These are phyloP conservation scores for Himalopsyche tibetana DNA, from an alignment of 2,888 invertebrate species.

Conservation along the genomic window DNA sequence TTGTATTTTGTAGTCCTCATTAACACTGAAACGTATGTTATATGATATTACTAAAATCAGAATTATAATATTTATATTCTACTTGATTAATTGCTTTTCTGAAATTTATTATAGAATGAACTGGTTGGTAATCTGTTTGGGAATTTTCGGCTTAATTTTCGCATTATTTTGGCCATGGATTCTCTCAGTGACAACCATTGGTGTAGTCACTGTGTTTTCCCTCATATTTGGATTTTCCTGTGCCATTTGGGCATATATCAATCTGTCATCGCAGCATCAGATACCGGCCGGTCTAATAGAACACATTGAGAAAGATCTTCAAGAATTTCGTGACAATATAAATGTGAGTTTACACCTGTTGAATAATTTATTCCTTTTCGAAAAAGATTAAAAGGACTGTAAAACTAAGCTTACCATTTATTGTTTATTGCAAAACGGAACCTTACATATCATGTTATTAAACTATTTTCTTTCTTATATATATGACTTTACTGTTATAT, in stretches of 20 bases:
- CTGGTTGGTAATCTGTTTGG: conserved; percentile 51
- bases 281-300: conserved; percentile 78
- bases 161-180: conserved; percentile 63
- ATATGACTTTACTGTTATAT: no score
- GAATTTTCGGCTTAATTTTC: conserved; percentile 55
- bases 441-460: no score
- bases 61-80: conserved; percentile 37
- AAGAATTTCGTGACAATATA: conserved; percentile 78
- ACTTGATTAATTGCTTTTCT: conserved; percentile 16
- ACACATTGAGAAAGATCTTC: conserved; percentile 79
- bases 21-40: conserved; percentile 55
- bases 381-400: no score
- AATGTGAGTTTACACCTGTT: conserved; percentile 73
- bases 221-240: conserved; percentile 58
- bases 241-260: conserved; percentile 79
- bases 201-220: conserved; percentile 57
- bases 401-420: no score
- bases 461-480: no score
- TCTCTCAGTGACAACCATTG: conserved; percentile 55
- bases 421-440: no score
- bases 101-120: conserved; percentile 61
- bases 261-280: conserved; percentile 81
- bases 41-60: background rate
- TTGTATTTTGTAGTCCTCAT: background rate
- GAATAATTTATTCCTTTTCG: background rate